Evolutionary conservation across 2,888 invertebrate species (phyloP).

Genomic region (Sinelater perroti): DNA sequence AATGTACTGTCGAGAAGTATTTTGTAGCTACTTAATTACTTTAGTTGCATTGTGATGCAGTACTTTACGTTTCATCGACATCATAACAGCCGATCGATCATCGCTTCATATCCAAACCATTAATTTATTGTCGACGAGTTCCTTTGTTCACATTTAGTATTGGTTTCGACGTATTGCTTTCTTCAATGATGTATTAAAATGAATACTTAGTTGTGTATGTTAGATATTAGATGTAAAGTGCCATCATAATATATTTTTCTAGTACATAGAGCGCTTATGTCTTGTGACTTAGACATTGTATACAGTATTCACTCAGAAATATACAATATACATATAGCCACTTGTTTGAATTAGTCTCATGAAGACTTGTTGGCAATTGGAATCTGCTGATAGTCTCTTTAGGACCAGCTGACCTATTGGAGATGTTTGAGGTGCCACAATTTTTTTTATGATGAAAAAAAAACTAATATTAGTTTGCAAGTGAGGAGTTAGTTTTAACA

Average conservation of each 20-base stretch:
- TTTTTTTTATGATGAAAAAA: no score
- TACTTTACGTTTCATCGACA: no score
- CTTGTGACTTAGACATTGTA: slow-evolving; percentile 62
- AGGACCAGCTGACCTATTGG: no score
- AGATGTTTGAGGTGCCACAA: no score
- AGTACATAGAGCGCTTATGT: slow-evolving; percentile 63
- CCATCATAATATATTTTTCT: slow-evolving; percentile 63
- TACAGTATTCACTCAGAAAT: slow-evolving; percentile 62
- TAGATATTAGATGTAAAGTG: slow-evolving; percentile 58
- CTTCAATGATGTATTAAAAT: slow-evolving; percentile 36
- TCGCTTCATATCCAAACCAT: not conserved
- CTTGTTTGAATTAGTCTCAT: no score
- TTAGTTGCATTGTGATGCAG: no score
- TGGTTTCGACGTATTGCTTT: slow-evolving; percentile 18
- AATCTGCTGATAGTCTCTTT: no score
- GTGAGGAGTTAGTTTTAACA: no score
- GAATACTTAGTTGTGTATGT: slow-evolving; percentile 37
- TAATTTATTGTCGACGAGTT: slow-evolving; percentile 14
- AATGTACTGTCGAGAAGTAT: slow-evolving; percentile 18
- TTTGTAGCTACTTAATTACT: slow-evolving; percentile 24
- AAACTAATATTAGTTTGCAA: no score
- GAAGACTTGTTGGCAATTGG: no score
- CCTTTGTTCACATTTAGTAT: no score
- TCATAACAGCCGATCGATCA: not conserved
- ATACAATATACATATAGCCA: no score